Percentiles rank a stretch among this genome's conserved stretches.
phyloP scores from a whole-genome alignment of 2,797 vertebrate species.

The Pristis pectinata region DNA sequence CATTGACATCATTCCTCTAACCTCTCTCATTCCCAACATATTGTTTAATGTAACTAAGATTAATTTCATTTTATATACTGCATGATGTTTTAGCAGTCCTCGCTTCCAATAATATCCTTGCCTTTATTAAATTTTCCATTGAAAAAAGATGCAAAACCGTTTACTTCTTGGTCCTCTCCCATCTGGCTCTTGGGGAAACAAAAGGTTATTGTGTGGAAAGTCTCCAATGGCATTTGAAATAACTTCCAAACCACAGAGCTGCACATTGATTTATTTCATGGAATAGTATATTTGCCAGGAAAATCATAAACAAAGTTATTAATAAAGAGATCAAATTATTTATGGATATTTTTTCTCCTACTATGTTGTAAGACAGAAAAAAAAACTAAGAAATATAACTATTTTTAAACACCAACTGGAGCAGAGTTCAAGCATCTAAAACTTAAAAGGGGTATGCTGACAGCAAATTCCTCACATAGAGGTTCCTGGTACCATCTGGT shows the following conservation, averaged over 20 bases:
- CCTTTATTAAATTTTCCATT: neutral
- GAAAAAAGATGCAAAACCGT: neutral
- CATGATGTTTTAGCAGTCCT: neutral
- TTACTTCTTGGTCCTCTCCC: neutral
- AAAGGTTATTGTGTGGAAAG: neutral
- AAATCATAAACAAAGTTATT: neutral
- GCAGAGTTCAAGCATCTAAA: neutral
- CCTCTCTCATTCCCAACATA: neutral
- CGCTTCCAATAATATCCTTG: neutral
- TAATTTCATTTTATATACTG: neutral
- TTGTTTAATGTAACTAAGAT: neutral
- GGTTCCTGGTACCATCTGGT: neutral
- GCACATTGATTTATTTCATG: neutral
- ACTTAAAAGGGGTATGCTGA: neutral
- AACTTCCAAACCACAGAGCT: neutral
- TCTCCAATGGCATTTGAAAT: neutral
- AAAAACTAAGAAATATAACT: neutral
- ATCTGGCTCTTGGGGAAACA: neutral
- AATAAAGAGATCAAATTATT: neutral
- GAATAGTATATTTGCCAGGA: neutral
- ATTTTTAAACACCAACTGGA: neutral
- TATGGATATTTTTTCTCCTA: neutral
- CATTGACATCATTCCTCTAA: neutral
- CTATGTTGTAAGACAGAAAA: neutral
- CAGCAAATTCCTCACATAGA: neutral